Base-by-base conservation (phyloP, 2,113 vertebrate genomes). In the Tapirus terrestris region DNA sequence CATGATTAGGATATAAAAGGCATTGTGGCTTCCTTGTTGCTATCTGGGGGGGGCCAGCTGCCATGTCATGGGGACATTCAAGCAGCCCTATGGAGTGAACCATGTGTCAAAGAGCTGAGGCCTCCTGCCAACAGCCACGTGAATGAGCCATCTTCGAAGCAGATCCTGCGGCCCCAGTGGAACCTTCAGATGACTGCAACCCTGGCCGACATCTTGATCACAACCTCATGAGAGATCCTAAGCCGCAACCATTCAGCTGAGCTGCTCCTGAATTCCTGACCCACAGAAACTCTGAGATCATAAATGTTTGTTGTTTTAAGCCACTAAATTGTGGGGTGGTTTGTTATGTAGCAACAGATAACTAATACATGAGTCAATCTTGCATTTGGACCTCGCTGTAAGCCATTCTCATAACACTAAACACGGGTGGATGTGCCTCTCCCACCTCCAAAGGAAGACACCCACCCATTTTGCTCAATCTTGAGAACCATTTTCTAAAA, bases 1-100 rank as follows among this genome's bases (percentile, higher is more conserved):
- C 70, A 77, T 89, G 68, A 88, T 75, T 96, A 81, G 84, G 58
- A 97, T 80, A 90, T 70, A 94, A 97, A 85, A 97, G 79, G 48
- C 87, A 9, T 31, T 76, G 79, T 73, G 84, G 65, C 91, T 97
- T 97, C 77, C 63, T 94, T 70, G 39, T 94, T 51, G 60, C 80
- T 91, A 63, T 92, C 91, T 94, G 65, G 39, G 60, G 68, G 79
- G 92, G 96, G 65, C 70, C 85, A 92, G 81, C 20, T 72, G 91
- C 90, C 70, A 29, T 51, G 45, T 80, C 60, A 14, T 29, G 65
- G 27, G 61, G 48, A 79, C 75, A 39, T 56, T 89, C 21, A 75
- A 60, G 25, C 63, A 72, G 27, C 80, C 73, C 56, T 11, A 7
- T n/a, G 68, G 88, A 70, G 23, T 51, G 29, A 96, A 61, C 67